Evolutionary conservation across 37 sponge, comb jelly and placozoan genomes (phyloP), one percentile per base, ranked within the genome.

Genomic region (Spongilla lacustris): DNA sequence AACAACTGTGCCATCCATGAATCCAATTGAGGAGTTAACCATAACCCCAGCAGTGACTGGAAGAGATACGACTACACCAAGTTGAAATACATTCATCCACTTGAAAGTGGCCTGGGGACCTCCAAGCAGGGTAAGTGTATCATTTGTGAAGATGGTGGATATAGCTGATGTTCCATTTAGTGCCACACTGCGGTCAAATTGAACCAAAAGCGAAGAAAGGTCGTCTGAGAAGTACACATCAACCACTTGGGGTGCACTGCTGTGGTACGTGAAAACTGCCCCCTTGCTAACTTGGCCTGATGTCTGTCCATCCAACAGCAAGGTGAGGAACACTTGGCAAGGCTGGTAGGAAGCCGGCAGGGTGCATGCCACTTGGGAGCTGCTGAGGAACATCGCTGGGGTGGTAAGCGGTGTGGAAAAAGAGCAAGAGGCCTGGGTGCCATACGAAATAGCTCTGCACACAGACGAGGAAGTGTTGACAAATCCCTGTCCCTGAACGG

Each of bases 301-400:
- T 13, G 4, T 37, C 50, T 96, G 94, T 3, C 94, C 94, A 78
- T 96, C 90, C 0, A 94, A 30, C 29, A 81, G 71, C 8, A 96
- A 85, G 4, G 30, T 50, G 25, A 94, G 68, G 0, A 69, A 87
- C 10, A 92, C 86, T 34, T 77, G 81, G 73, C 97, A 96, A 2
- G 92, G 90, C 50, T 30, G 22, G 0, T 33, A n/a, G n/a, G 92
- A 78, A 23, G 83, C 69, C 17, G 97, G 97, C 10, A 96, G 36
- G 32, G 35, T 48, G 73, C 97, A 96, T 3, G 73, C 36, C n/a
- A 88, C 36, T 26, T 69, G 70, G 17, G 86, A 36, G 1, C 30
- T 19, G 58, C 70, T 81, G 23, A 84, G 67, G 75, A 35, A 95
- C 24, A 27, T 48, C 22, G 86, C 88, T n/a, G 86, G 81, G 14